phyloP scores from a whole-genome alignment of 2,797 vertebrate species.

The Gymnoscopelus microlampas region DNA sequence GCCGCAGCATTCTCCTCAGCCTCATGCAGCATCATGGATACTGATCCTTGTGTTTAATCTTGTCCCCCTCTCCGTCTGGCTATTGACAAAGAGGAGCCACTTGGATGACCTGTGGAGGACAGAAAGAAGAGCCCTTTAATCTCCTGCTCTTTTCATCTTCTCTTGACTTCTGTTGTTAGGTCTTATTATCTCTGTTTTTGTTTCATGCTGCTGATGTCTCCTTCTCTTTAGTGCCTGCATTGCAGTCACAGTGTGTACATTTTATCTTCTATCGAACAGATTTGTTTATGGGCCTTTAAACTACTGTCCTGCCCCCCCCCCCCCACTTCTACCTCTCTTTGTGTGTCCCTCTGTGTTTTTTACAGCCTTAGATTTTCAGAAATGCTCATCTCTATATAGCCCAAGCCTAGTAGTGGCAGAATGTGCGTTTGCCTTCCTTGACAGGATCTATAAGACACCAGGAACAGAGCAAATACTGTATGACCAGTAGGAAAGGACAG shows the following conservation, averaged over 20 bases:
- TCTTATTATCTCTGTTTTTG: slow-evolving; percentile 38
- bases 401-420: slow-evolving; percentile 23
- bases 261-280: slow-evolving; percentile 51
- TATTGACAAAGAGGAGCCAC: slow-evolving; percentile 59
- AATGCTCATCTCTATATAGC: no score
- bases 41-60: slow-evolving; percentile 72
- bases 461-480: slow-evolving; percentile 50
- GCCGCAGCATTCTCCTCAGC: slow-evolving; percentile 16
- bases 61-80: slow-evolving; percentile 51
- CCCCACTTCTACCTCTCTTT: neutral
- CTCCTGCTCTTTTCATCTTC: slow-evolving; percentile 44
- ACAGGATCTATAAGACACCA: slow-evolving; percentile 41
- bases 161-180: slow-evolving; percentile 36
- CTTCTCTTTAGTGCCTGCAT: slow-evolving; percentile 60
- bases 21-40: slow-evolving; percentile 74
- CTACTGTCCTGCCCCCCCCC: slow-evolving; percentile 8
- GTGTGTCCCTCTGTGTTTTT: neutral
- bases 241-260: slow-evolving; percentile 57
- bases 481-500: slow-evolving; percentile 45
- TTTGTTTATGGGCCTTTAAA: slow-evolving; percentile 15
- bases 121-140: slow-evolving; percentile 59
- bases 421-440: slow-evolving; percentile 15
- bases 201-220: slow-evolving; percentile 15
- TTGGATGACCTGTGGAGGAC: slow-evolving; percentile 66
- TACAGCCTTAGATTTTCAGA: no score